Evolutionary conservation across 1,140 invertebrate species (phyloP).

Genomic region (Drosophila quadrilineata): DNA sequence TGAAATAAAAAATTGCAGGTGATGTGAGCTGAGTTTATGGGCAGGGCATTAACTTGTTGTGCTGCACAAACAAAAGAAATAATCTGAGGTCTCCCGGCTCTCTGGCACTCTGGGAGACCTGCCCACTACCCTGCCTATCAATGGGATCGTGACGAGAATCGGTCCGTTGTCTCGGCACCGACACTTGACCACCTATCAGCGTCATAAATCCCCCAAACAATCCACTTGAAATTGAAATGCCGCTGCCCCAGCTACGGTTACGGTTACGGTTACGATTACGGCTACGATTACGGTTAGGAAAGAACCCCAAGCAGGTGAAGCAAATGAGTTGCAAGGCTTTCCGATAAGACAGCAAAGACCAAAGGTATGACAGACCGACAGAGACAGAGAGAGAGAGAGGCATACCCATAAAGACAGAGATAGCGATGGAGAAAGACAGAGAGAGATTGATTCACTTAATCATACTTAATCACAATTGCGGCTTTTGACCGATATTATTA

Average conservation of each 20-base stretch:
- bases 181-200: conserved; percentile 74
- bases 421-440: not conserved
- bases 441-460: conserved; percentile 51
- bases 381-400: not conserved
- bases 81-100: too few species aligned
- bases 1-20: too few species aligned
- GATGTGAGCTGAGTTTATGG: too few species aligned
- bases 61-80: too few species aligned
- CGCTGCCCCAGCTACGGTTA: conserved; percentile 37
- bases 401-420: too few species aligned
- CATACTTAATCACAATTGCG: conserved; percentile 72
- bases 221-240: conserved; percentile 64
- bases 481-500: conserved; percentile 76
- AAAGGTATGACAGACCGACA: not conserved
- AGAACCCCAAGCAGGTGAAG: conserved; percentile 54
- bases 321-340: conserved; percentile 66
- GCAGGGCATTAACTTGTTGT: too few species aligned
- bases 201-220: conserved; percentile 75
- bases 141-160: conserved; percentile 58
- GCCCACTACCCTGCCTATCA: conserved; percentile 52
- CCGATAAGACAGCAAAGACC: conserved; percentile 15
- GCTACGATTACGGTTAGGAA: conserved; percentile 23
- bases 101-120: too few species aligned
- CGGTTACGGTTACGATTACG: too few species aligned
- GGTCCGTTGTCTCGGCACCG: conserved; percentile 15